Evolutionary conservation across 92 coral and sea anemone genomes (phyloP).

Genomic region (Epizoanthus rinbou): DNA sequence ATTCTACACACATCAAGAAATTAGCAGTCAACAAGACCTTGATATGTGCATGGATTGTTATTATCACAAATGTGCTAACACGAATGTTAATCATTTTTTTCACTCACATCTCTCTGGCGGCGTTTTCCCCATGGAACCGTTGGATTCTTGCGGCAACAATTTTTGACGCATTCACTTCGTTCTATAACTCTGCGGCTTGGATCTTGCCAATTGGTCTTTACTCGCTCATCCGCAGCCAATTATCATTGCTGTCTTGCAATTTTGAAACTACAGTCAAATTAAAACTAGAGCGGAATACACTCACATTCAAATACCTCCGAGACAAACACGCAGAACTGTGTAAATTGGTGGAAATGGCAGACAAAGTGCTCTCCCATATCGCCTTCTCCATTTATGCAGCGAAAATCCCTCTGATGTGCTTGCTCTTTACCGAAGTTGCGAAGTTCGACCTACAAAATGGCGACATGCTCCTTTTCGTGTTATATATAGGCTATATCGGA

Average conservation of each 20-base stretch:
- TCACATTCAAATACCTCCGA: slow-evolving; percentile 15
- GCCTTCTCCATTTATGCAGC: slow-evolving; percentile 6
- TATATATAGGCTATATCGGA: neutral
- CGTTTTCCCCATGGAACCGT: slow-evolving; percentile 19
- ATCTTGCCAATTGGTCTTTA: slow-evolving; percentile 13
- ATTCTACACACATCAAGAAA: neutral
- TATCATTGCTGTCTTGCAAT: slow-evolving; percentile 6
- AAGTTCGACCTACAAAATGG: neutral
- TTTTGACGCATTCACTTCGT: neutral
- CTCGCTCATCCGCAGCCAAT: slow-evolving; percentile 23
- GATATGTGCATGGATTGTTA: neutral
- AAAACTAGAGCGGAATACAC: neutral
- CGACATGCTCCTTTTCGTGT: neutral
- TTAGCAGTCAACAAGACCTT: neutral
- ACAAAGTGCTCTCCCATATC: slow-evolving; percentile 2
- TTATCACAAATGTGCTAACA: neutral
- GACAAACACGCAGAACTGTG: slow-evolving; percentile 26
- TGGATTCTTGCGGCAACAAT: neutral
- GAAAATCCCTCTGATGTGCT: neutral
- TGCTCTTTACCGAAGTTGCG: slow-evolving; percentile 20
- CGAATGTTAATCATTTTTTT: neutral
- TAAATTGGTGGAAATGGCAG: slow-evolving; percentile 7
- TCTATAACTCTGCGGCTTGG: slow-evolving; percentile 14
- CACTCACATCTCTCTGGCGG: neutral
- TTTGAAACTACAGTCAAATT: slow-evolving; percentile 9